Evolutionary conservation across 2,888 invertebrate species (phyloP), one percentile per base, ranked within the genome.

Genomic region (Caenorhabditis sp.): DNA sequence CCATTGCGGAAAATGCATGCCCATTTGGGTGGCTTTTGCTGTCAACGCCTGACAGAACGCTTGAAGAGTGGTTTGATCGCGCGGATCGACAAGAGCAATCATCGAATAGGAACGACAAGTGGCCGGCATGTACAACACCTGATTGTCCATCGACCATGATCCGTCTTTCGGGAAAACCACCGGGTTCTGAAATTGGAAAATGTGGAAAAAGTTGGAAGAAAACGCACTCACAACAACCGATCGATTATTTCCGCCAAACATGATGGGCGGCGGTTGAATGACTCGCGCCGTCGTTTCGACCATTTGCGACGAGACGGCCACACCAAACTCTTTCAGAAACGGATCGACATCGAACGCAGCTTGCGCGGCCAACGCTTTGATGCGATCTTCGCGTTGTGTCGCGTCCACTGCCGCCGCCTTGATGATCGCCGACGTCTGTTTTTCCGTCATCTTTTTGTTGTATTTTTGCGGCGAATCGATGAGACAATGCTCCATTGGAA

Each of bases 341-440:
- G 81, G 82, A 66, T 86, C 86, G 21, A 75, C 65, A 43, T 79
- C 66, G 78, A 83, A 86, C 50, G 77, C 77, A 19, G 85, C 85
- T 62, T 81, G 77, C 49, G 81, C 66, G 59, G 78, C 77, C 62
- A 84, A 69, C 19, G 76, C 66, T 55, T 59, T 66, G 73, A 86
- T 86, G 49, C 78, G 67, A 36, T 73, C 67, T 64, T 84, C 81
- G n/a, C 86, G 71, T 66, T 79, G 82, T 27, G 75, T 75, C 1
- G 86, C 86, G 53, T 84, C 84, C 12, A 81, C 80, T 12, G 86
- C 86, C 8, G 85, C 81, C 14, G 82, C 81, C 84, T 82, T 73
- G 58, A 83, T 83, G 74, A 83, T 81, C 51, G 80, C 71, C 50
- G 75, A 69, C 12, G 83, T 83, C 66, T 85, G 85, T 62, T 79